phyloP scores from a whole-genome alignment of 2,797 vertebrate species.

The Anguilla anguilla region DNA sequence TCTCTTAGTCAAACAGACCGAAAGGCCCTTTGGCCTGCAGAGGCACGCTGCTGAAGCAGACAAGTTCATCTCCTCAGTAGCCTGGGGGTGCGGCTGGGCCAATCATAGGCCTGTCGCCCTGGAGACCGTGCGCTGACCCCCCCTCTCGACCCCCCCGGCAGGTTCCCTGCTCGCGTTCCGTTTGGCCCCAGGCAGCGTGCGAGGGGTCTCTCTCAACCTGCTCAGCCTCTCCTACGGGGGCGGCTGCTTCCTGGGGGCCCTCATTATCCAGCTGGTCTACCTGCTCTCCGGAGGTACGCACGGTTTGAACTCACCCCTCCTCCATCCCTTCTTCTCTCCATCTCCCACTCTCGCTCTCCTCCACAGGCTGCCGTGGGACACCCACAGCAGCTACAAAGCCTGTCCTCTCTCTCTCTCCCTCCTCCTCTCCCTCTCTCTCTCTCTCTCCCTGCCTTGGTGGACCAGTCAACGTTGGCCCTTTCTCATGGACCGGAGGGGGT shows the following conservation, averaged over 20 bases:
- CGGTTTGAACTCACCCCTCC: conserved; percentile 30
- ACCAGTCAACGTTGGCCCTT: conserved; percentile 39
- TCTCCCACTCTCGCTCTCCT: conserved; percentile 17
- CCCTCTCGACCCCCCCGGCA: not conserved
- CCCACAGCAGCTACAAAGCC: conserved; percentile 30
- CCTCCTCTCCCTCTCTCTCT: no score
- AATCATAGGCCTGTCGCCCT: not conserved
- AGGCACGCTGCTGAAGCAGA: not conserved
- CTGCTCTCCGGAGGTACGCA: conserved; percentile 71
- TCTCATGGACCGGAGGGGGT: conserved; percentile 40
- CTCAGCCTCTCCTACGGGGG: conserved; percentile 74
- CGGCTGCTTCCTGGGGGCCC: conserved; percentile 83
- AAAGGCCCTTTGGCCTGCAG: conserved; percentile 22
- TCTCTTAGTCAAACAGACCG: not conserved
- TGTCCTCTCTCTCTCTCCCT: conserved; percentile 11
- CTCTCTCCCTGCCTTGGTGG: conserved; percentile 32
- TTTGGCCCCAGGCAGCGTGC: conserved; percentile 79
- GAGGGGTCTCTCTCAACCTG: conserved; percentile 63
- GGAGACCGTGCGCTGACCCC: conserved; percentile 24
- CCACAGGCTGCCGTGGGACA: conserved; percentile 24
- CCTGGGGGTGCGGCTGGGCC: conserved; percentile 19
- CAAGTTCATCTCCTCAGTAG: conserved; percentile 24
- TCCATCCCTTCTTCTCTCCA: not conserved
- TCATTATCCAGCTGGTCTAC: conserved; percentile 79
- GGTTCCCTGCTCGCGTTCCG: conserved; percentile 74